Evolutionary conservation across 2,113 vertebrate species (phyloP).

Genomic region (Eurystomus gularis): DNA sequence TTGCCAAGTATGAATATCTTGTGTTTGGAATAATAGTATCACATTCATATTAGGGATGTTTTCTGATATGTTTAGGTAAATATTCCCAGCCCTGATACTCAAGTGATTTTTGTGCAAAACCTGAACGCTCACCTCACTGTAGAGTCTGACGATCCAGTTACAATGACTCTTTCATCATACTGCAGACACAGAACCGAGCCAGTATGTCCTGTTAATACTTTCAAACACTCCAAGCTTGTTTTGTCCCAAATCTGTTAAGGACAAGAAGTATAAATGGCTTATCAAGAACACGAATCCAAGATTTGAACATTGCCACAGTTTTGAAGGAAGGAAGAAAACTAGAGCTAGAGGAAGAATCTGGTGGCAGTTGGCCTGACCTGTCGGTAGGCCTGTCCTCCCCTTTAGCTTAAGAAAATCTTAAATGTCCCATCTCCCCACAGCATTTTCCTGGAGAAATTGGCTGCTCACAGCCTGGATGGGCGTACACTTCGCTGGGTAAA

Average conservation of each 20-base stretch:
- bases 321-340: not conserved
- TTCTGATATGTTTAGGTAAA: not conserved
- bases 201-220: constrained; percentile 96
- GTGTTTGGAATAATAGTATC: not conserved
- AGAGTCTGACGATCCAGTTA: constrained; percentile 98
- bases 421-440: no score
- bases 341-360: not conserved
- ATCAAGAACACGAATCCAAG: not conserved
- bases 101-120: not conserved
- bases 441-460: no score
- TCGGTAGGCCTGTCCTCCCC: not conserved
- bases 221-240: constrained; percentile 95
- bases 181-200: constrained; percentile 97
- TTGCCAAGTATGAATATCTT: not conserved
- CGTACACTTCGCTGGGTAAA: no score
- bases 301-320: rapidly evolving
- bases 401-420: not conserved
- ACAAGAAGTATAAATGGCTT: not conserved
- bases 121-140: constrained; percentile 86
- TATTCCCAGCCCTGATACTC: not conserved
- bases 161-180: constrained; percentile 97
- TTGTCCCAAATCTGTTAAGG: constrained; percentile 94
- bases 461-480: no score
- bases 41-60: not conserved
- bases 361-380: not conserved